Conservation (phyloP, 2,113 vertebrate species). For the Chroicocephalus ridibundus region DNA sequence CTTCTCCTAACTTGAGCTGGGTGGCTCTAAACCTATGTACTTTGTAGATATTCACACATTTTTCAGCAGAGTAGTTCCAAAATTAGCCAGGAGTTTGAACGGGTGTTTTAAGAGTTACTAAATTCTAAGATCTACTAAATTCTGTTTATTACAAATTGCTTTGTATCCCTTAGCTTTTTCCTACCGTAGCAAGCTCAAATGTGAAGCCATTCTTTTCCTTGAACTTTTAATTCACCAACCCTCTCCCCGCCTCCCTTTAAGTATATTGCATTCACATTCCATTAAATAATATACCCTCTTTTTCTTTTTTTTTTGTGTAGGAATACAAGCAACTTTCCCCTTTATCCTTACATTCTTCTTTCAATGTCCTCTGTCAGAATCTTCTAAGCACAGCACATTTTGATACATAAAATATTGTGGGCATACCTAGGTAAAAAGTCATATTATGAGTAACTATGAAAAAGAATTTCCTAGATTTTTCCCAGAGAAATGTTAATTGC, state of each 20-base stretch:
- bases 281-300: background rate
- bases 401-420: background rate
- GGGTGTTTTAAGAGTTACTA: background rate
- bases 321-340: background rate
- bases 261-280: background rate
- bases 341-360: background rate
- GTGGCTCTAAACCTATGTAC: background rate
- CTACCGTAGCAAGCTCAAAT: background rate
- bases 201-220: background rate
- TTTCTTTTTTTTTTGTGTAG: background rate
- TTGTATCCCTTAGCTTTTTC: background rate
- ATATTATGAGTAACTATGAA: background rate
- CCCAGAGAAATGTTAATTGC: background rate
- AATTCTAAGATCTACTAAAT: background rate
- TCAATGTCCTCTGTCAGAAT: background rate
- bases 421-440: background rate
- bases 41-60: background rate
- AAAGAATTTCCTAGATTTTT: background rate
- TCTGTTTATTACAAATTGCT: background rate
- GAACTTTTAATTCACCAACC: background rate
- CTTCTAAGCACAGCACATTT: background rate
- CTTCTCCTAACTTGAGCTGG: background rate
- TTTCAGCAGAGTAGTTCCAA: background rate
- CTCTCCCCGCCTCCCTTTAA: background rate
- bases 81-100: background rate